Evolutionary conservation across 2,113 vertebrate genomes (phyloP).

Genomic region (Paedocypris sp.): DNA sequence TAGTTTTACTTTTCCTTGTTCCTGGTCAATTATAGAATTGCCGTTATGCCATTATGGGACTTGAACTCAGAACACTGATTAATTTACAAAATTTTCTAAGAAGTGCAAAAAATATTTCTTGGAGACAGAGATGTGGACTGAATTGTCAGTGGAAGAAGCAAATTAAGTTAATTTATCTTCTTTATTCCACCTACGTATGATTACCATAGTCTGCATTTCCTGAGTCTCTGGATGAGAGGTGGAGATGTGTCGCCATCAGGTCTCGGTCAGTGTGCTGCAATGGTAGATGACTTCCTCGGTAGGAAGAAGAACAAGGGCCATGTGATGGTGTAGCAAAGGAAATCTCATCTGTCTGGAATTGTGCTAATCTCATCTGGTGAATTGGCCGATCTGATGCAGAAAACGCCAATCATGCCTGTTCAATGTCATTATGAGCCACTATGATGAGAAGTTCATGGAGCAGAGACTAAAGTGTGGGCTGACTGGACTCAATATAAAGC

Average conservation of each 20-base stretch:
- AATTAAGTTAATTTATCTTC: constrained; percentile 61
- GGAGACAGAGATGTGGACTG: too few relatives aligned
- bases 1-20: too few relatives aligned
- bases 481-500: not conserved
- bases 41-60: too few relatives aligned
- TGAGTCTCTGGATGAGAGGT: constrained; percentile 32
- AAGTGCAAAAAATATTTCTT: constrained; percentile 43
- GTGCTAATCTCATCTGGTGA: constrained; percentile 56
- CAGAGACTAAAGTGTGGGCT: constrained; percentile 10
- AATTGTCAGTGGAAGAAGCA: constrained; percentile 13
- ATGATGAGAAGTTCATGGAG: constrained; percentile 43
- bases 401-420: constrained; percentile 52
- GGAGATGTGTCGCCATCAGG: constrained; percentile 45
- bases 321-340: constrained; percentile 28
- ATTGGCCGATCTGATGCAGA: constrained; percentile 45
- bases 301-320: constrained; percentile 39
- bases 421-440: constrained; percentile 44
- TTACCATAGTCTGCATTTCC: constrained; percentile 36
- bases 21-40: too few relatives aligned
- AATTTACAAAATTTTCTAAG: too few relatives aligned
- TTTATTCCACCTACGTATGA: constrained; percentile 49
- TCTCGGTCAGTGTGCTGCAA: constrained; percentile 28
- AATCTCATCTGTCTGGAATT: constrained; percentile 57
- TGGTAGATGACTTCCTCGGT: constrained; percentile 24
- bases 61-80: too few relatives aligned